Base-by-base conservation (phyloP, 2,113 vertebrate species). In the Ciconia boyciana region DNA sequence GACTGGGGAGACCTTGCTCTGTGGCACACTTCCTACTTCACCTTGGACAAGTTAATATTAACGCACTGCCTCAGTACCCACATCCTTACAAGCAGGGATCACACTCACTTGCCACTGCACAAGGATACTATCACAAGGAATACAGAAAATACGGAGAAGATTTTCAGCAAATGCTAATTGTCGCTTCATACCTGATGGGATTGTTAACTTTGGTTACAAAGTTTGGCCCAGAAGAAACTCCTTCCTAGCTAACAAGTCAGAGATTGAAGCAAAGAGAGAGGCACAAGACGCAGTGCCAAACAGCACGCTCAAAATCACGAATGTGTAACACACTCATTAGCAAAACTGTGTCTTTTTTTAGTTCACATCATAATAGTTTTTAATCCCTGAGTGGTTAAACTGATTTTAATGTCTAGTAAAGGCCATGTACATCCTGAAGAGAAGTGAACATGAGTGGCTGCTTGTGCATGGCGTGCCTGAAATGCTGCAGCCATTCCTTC, bases 11-110 rank as follows among this genome's bases (percentile, higher is more conserved):
- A 87, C 83, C 60, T 68, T 93, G 82, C 28, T 85, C 69, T 49
- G 19, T 81, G 79, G 49, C 68, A 91, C 76, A 78, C 13, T 28
- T 55, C 46, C 26, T 60, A 32, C 74, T 77, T 78, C 64, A 87
- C 80, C 92, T 89, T 58, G 39, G 65, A 32, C 22, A 61, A 76
- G 86, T 93, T 92, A 94, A 75, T 92, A 89, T 92, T 96, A 87
- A 93, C 62, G 8, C n/a, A 57, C 7, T 0, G 0, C 32, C 61
- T 84, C 41, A 31, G n/a, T 28, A 60, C 41, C 14, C 46, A 32
- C 44, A 52, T 48, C 82, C 79, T 88, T 60, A 68, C 20, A 75
- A 75, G 61, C 26, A 32, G 14, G 32, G 29, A 87, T 82, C 36
- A 41, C 36, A 41, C 18, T 70, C 5, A 0, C 31, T 70, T 48